A percentile compares a stretch with the other conserved stretches of the same genome.
These are phyloP conservation scores for Phataginus tricuspis DNA, from an alignment of 2,797 vertebrate genomes.

Conservation along the genomic window DNA sequence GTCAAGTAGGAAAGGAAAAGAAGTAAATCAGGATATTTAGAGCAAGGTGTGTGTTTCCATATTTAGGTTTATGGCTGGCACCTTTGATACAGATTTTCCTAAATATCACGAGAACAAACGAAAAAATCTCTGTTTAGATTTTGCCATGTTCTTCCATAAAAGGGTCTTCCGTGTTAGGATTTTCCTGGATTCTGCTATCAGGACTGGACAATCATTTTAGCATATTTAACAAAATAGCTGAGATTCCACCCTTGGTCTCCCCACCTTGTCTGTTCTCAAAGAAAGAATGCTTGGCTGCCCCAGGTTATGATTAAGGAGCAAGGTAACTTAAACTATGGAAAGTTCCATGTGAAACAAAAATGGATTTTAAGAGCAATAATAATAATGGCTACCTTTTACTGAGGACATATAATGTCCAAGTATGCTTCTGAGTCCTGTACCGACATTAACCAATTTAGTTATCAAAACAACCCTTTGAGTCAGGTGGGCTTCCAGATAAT, in stretches of 20 bases:
- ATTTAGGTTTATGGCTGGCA: slow-evolving; percentile 64
- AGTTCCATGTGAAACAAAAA: background rate
- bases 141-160: slow-evolving; percentile 63
- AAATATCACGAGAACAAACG: slow-evolving; percentile 70
- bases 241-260: background rate
- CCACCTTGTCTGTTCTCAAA: background rate
- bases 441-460: background rate
- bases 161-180: slow-evolving; percentile 60
- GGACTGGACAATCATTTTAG: background rate
- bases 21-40: slow-evolving; percentile 47
- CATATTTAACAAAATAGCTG: background rate
- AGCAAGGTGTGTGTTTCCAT: slow-evolving; percentile 64
- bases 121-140: slow-evolving; percentile 67
- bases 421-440: background rate
- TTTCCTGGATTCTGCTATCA: slow-evolving; percentile 53
- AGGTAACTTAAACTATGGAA: background rate
- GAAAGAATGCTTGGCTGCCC: background rate
- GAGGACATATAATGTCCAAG: background rate
- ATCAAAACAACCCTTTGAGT: background rate
- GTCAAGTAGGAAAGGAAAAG: slow-evolving; percentile 63
- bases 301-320: background rate
- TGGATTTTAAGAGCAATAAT: background rate
- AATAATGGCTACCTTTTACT: background rate
- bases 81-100: slow-evolving; percentile 64
- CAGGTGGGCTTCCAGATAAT: background rate